Evolutionary conservation across 1,140 invertebrate genomes (phyloP).

Genomic region (Cotesia chilonis): DNA sequence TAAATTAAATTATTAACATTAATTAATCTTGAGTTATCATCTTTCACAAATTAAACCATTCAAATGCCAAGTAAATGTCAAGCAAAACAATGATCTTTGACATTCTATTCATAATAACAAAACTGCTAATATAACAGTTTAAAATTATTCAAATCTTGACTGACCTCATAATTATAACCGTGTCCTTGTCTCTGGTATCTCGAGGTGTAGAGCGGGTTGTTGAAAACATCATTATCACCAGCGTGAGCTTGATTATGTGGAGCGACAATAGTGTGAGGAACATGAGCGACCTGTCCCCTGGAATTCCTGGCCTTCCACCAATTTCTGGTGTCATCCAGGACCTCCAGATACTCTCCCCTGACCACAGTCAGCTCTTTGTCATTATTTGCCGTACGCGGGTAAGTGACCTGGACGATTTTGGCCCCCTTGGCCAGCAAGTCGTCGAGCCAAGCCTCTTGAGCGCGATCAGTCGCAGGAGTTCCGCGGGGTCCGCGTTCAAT

Average conservation of each 20-base stretch:
- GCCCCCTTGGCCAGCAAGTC: constrained; percentile 78
- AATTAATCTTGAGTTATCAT: too few relatives aligned
- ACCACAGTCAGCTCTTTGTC: constrained; percentile 96
- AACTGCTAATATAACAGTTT: too few relatives aligned
- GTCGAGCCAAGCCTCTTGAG: constrained; percentile 76
- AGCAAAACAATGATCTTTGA: constrained; percentile 5
- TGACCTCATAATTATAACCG: constrained; percentile 63
- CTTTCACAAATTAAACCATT: too few relatives aligned
- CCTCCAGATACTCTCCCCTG: constrained; percentile 93
- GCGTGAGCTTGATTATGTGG: constrained; percentile 66
- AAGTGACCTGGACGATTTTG: constrained; percentile 91
- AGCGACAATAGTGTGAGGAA: constrained; percentile 96
- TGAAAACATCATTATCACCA: constrained; percentile 72
- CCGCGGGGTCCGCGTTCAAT: constrained; percentile 72
- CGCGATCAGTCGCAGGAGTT: constrained; percentile 57
- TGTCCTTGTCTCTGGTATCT: constrained; percentile 62
- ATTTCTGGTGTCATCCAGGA: constrained; percentile 93
- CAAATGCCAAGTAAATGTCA: too few relatives aligned
- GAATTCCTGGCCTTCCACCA: constrained; percentile 98
- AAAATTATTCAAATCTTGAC: constrained; percentile 15
- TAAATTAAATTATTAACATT: background rate
- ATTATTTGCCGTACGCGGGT: constrained; percentile 96
- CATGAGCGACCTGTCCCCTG: constrained; percentile 88
- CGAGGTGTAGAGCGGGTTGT: constrained; percentile 75
- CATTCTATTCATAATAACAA: background rate